Conservation (phyloP, 2,797 vertebrate genomes). For the Acomys russatus region DNA sequence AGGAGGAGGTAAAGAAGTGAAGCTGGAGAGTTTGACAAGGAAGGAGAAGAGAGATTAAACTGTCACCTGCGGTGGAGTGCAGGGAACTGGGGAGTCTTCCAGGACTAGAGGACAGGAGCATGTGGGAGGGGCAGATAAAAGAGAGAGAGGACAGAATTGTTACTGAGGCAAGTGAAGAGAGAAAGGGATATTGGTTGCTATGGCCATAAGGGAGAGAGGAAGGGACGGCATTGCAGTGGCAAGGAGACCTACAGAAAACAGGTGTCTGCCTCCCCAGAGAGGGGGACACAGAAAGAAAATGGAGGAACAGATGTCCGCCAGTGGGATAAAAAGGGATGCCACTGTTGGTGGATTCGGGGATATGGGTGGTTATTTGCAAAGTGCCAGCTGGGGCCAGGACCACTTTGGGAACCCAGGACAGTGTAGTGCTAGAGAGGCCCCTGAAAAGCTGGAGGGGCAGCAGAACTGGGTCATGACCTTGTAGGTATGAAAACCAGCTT, state of each 20-base stretch:
- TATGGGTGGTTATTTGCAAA: neutral
- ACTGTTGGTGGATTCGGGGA: neutral
- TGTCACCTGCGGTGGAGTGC: neutral
- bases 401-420: neutral
- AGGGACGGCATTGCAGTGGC: neutral
- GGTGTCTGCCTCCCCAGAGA: neutral
- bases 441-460: neutral
- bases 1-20: neutral
- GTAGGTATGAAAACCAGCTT: neutral
- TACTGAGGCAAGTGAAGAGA: neutral
- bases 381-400: neutral
- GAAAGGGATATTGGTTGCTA: neutral
- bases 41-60: neutral
- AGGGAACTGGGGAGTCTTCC: neutral
- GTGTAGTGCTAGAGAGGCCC: neutral
- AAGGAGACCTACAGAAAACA: no score
- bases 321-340: no score
- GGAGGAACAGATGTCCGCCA: neutral
- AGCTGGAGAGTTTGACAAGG: neutral
- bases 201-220: neutral
- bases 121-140: neutral
- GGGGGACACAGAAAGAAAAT: neutral
- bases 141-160: neutral
- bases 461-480: neutral
- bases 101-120: neutral